phyloP scores from a whole-genome alignment of 2,797 vertebrate genomes.

The Delichon dasypus region DNA sequence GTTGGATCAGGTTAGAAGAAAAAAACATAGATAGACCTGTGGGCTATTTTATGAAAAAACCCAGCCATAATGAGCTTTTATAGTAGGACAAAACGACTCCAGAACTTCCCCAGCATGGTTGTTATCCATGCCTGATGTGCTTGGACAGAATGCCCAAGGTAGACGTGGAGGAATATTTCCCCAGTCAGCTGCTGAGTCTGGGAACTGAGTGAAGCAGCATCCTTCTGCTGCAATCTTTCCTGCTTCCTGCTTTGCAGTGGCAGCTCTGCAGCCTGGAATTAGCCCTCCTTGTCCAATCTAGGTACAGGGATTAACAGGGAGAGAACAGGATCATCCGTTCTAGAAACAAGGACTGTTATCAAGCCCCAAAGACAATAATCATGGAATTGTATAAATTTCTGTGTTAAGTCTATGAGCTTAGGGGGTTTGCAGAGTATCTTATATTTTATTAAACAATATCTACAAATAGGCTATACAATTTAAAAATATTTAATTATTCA shows the following conservation, averaged over 20 bases:
- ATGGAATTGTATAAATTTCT: background rate
- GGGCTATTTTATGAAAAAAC: background rate
- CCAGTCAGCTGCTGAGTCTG: background rate
- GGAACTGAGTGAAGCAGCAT: background rate
- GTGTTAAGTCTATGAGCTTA: background rate
- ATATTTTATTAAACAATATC: background rate
- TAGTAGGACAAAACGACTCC: background rate
- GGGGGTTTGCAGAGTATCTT: background rate
- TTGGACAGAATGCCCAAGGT: background rate
- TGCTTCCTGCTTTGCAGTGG: background rate
- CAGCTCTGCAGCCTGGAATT: background rate
- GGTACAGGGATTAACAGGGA: background rate
- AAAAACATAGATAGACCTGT: background rate
- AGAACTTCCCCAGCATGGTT: background rate
- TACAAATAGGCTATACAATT: background rate
- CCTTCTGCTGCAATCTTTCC: background rate
- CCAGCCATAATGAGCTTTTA: background rate
- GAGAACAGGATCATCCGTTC: rapidly evolving
- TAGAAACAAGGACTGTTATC: background rate
- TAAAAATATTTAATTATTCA: background rate
- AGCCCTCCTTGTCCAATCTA: background rate
- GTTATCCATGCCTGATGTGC: background rate
- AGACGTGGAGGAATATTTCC: background rate
- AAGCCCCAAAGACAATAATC: background rate
- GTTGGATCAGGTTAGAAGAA: background rate